These are phyloP conservation scores for Pteruthius melanotis DNA, from an alignment of 2,113 vertebrate species.

Conservation along the genomic window DNA sequence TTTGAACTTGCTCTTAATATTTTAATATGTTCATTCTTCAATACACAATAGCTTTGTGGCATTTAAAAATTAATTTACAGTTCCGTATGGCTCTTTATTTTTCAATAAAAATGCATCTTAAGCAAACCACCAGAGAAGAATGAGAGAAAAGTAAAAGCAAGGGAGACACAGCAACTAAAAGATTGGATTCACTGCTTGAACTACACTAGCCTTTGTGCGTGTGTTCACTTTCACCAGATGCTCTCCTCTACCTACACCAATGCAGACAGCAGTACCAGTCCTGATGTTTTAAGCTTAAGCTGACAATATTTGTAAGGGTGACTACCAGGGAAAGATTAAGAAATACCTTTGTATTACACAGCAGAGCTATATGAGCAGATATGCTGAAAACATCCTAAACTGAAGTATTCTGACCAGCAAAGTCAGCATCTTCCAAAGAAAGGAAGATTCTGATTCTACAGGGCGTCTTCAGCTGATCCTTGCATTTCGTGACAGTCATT, in stretches of 20 bases:
- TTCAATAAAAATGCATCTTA: not conserved
- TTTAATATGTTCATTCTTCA: not conserved
- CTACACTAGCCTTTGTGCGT: not conserved
- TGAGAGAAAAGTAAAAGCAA: not conserved
- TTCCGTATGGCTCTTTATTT: not conserved
- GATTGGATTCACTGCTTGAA: not conserved
- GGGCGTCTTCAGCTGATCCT: not conserved
- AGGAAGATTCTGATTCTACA: not conserved
- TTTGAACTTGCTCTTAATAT: not conserved
- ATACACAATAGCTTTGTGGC: not conserved
- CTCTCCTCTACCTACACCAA: not conserved
- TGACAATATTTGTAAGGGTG: not conserved
- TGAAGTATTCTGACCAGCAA: not conserved
- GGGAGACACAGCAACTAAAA: not conserved
- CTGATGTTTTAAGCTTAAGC: not conserved
- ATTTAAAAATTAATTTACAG: not conserved
- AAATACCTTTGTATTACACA: not conserved
- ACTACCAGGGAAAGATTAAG: not conserved
- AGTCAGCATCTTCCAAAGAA: not conserved
- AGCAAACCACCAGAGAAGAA: not conserved
- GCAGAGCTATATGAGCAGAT: not conserved
- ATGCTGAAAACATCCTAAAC: not conserved
- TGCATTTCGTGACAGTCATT: not conserved
- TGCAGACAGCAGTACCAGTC: not conserved
- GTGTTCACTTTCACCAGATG: not conserved